These are phyloP conservation scores for Chionis minor DNA, from an alignment of 2,113 vertebrate genomes.

Conservation along the genomic window DNA sequence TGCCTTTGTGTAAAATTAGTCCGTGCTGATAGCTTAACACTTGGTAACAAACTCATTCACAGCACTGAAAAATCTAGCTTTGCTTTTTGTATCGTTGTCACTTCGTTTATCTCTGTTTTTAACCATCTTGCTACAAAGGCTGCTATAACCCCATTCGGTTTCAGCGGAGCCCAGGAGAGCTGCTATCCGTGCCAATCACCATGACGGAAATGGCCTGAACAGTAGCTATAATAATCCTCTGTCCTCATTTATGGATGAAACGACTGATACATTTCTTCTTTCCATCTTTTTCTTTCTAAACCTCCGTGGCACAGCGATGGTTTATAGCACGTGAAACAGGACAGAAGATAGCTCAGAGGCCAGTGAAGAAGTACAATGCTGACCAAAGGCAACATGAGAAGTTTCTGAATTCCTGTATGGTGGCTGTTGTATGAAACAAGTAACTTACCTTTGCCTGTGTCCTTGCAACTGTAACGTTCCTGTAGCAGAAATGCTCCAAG, in stretches of 20 bases:
- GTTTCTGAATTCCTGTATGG: neutral
- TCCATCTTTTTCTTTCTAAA: neutral
- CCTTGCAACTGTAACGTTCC: neutral
- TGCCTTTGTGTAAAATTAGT: neutral
- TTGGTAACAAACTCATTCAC: neutral
- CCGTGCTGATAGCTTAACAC: neutral
- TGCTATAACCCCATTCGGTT: neutral
- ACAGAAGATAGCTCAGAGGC: neutral
- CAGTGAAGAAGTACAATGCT: neutral
- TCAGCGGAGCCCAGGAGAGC: neutral
- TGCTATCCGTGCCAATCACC: neutral
- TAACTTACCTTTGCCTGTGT: neutral
- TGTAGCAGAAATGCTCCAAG: neutral
- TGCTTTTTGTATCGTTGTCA: neutral
- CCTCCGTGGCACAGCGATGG: neutral
- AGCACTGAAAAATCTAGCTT: neutral
- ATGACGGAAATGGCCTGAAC: neutral
- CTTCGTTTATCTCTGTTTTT: neutral
- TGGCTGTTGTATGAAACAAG: neutral
- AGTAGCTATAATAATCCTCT: neutral
- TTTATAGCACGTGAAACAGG: accelerated
- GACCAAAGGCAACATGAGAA: neutral
- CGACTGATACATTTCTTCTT: neutral
- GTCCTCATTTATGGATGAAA: neutral
- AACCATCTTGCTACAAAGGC: neutral